phyloP scores from a whole-genome alignment of 2,113 vertebrate genomes.

The Mixornis gularis region DNA sequence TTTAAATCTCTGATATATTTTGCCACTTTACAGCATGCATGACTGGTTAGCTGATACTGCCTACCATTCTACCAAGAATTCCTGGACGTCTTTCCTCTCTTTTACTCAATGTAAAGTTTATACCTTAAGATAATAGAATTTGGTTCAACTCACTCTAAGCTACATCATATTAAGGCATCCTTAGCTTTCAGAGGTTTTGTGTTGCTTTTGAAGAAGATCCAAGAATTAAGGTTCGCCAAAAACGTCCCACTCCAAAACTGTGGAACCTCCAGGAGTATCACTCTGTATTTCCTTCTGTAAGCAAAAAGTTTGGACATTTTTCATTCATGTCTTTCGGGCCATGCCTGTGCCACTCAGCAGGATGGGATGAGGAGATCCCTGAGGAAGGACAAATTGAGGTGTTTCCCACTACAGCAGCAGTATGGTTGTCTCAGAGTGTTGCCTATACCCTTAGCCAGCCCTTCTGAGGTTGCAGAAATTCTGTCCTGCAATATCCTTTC shows the following conservation, averaged over 20 bases:
- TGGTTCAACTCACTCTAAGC: background rate
- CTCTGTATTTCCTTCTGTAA: background rate
- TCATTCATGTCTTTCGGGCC: background rate
- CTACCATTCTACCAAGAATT: background rate
- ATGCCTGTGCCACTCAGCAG: background rate
- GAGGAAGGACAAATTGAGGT: background rate
- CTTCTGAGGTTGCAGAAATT: background rate
- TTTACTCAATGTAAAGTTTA: background rate
- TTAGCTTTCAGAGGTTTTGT: background rate
- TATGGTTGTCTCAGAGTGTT: background rate
- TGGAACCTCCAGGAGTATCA: background rate
- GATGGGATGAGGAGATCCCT: background rate
- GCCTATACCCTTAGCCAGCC: background rate
- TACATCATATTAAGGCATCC: background rate
- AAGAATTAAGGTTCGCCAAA: background rate
- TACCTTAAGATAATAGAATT: background rate
- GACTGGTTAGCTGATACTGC: background rate
- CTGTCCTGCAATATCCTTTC: background rate
- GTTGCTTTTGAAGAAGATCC: background rate
- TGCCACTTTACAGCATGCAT: background rate
- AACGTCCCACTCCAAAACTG: background rate
- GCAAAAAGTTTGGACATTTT: background rate
- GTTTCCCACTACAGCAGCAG: background rate
- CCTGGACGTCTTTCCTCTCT: fast-evolving
- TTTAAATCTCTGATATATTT: background rate